These are phyloP conservation scores for human (Homo sapiens) DNA, from an alignment of 2,113 vertebrate genomes.

Conservation along the genomic window DNA sequence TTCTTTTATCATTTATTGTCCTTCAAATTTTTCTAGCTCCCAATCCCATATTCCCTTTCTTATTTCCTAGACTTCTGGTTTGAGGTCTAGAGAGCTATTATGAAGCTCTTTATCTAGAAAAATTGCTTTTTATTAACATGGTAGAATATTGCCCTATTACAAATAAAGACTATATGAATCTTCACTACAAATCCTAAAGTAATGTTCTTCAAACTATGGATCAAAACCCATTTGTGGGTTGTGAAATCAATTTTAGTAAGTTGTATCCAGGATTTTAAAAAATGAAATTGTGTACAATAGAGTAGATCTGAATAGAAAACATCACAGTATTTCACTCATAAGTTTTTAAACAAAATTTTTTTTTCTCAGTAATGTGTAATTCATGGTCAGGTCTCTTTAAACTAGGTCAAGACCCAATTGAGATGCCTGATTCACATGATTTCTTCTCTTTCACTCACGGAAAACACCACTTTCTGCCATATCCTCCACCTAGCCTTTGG, in stretches of 20 bases:
- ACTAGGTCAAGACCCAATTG: background rate
- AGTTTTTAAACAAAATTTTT: background rate
- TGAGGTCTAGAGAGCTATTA: background rate
- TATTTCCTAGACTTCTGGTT: background rate
- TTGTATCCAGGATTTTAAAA: background rate
- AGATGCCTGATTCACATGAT: background rate
- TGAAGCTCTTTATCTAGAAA: background rate
- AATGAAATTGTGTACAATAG: background rate
- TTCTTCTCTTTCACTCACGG: background rate
- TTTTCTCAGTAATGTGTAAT: background rate
- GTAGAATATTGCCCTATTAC: background rate
- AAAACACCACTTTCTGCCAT: background rate
- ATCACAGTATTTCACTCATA: background rate
- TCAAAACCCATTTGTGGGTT: slow-evolving; percentile 7
- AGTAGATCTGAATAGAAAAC: slow-evolving; percentile 6
- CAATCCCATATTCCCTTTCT: background rate
- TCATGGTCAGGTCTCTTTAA: background rate
- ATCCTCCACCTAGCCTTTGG: background rate
- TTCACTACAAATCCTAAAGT: background rate
- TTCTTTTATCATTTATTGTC: background rate
- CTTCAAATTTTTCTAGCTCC: background rate
- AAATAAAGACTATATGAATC: background rate
- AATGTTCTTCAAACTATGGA: background rate
- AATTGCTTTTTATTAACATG: background rate
- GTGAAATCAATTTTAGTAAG: background rate